Evolutionary conservation across 2,113 vertebrate genomes (phyloP), one percentile per base, ranked within the genome.

Genomic region (Callospermophilus lateralis): DNA sequence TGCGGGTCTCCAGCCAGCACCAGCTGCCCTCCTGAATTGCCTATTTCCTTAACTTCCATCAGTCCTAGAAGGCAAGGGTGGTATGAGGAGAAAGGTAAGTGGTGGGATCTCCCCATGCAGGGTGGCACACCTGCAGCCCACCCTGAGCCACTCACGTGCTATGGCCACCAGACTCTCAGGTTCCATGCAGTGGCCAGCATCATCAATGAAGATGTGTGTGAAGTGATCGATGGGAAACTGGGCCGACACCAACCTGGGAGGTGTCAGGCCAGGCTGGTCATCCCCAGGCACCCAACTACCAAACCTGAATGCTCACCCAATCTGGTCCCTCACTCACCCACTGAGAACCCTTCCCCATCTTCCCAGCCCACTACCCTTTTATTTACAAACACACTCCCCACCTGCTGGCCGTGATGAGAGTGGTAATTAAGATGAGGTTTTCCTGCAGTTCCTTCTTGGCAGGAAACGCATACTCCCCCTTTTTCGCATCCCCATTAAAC

Each of bases 1-100:
- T 99, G 98, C 61, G 99, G 99, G 96, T 99, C 99, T 97, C 99
- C 99, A 34, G 99, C 99, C 61, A 99, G 98, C 97, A 99, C 99
- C 93, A 99, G 98, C 97, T 99, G 99, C 20, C 98, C 99, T 63
- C 98, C 99, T 96, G 97, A 94, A 37, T 98, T 98, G 2, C 97
- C 73, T 1, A 67, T 55, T 42, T 99, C 98, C 97, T 98, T 98
- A 55, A 97, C 88, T 51, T 97, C 42, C 55, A 99, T 97, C 89
- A 99, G 98, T n/a, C 99, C 99, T 99, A 96, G 16, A 86, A 93
- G 81, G 65, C 39, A 48, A 42, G 20, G 68, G 91, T 3, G 8
- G 26, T 2, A 4, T 30, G 53, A 77, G 85, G 53, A 81, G 42
- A 79, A 58, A 86, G 39, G 20, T 93, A 72, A 96, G 89, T 0